These are phyloP conservation scores for Indri indri DNA, from an alignment of 2,113 vertebrate species.

Conservation along the genomic window DNA sequence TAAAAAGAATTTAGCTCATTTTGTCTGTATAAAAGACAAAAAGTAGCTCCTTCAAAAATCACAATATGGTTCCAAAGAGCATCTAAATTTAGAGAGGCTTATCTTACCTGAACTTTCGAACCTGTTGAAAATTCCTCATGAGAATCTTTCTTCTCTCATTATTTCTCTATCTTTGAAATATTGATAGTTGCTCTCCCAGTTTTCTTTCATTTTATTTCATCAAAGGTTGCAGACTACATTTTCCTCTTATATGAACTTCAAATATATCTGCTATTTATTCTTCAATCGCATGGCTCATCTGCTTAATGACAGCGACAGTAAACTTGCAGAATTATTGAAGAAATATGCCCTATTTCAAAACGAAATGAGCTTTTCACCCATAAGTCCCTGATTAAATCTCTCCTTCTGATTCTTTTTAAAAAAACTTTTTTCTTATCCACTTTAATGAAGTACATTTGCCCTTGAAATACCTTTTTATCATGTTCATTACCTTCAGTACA, in stretches of 20 bases:
- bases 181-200: neutral
- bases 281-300: constrained; percentile 1
- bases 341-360: constrained; percentile 15
- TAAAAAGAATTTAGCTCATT: neutral
- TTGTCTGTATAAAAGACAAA: neutral
- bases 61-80: neutral
- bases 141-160: neutral
- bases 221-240: neutral
- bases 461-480: neutral
- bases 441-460: neutral
- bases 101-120: constrained; percentile 52
- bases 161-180: constrained; percentile 48
- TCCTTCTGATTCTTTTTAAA: neutral
- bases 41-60: constrained; percentile 32
- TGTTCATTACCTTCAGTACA: neutral
- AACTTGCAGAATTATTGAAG: neutral
- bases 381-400: neutral
- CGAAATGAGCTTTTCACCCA: neutral
- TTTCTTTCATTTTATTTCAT: constrained; percentile 56
- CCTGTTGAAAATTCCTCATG: constrained; percentile 19
- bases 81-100: constrained; percentile 30
- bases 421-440: neutral
- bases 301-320: constrained; percentile 8
- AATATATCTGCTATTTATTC: constrained; percentile 39
- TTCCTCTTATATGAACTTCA: constrained; percentile 42